Percentiles rank a stretch among this genome's conserved stretches.
These are phyloP conservation scores for Pyrocephalus nanus DNA, from an alignment of 2,797 vertebrate species.

Conservation along the genomic window DNA sequence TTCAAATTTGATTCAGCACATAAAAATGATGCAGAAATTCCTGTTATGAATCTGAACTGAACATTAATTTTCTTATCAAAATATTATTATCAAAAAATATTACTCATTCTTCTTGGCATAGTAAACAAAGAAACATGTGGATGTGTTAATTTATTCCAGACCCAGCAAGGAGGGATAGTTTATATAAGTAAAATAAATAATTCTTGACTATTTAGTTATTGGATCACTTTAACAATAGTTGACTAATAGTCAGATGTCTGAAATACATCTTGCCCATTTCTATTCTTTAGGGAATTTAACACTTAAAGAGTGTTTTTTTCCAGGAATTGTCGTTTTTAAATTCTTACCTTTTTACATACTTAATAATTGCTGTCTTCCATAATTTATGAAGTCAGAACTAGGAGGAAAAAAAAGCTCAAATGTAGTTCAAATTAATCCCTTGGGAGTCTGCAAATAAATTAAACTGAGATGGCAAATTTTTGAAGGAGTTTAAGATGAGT, in stretches of 20 bases:
- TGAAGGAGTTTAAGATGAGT: neutral
- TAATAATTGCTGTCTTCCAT: neutral
- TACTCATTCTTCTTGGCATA: constrained; percentile 57
- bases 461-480: neutral
- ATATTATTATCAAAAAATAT: constrained; percentile 66
- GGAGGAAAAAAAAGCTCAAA: neutral
- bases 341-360: constrained; percentile 47
- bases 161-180: constrained; percentile 26
- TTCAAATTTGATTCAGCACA: constrained; percentile 48
- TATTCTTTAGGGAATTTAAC: constrained; percentile 26
- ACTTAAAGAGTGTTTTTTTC: neutral
- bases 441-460: constrained; percentile 1
- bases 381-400: neutral
- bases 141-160: constrained; percentile 61
- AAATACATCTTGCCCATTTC: constrained; percentile 41
- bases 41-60: constrained; percentile 47
- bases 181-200: constrained; percentile 57
- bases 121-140: constrained; percentile 55
- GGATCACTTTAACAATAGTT: constrained; percentile 59
- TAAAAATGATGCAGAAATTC: constrained; percentile 43
- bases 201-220: constrained; percentile 60
- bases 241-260: constrained; percentile 61
- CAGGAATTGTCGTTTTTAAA: constrained; percentile 3
- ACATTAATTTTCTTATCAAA: constrained; percentile 61
- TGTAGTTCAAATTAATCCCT: constrained; percentile 3